phyloP scores from a whole-genome alignment of 1,140 invertebrate genomes.

The Leptopilina boulardi region DNA sequence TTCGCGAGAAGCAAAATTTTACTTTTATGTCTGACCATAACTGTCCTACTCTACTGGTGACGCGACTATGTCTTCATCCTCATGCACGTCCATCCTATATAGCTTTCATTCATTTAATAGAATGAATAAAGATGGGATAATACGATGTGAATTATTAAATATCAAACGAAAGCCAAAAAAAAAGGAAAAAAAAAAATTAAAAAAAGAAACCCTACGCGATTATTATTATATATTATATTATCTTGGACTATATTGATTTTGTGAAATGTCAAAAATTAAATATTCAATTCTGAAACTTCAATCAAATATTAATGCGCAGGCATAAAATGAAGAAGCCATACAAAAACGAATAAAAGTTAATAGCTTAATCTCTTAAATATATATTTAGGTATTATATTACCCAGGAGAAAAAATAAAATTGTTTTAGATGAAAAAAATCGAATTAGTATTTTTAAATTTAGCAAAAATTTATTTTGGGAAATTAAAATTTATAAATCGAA shows the following conservation, averaged over 20 bases:
- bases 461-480: too few relatives aligned
- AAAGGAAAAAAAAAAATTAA: too few relatives aligned
- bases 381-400: too few relatives aligned
- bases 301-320: neutral
- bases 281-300: neutral
- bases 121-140: neutral
- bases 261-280: neutral
- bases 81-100: neutral
- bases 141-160: neutral
- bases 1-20: neutral
- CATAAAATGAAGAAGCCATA: too few relatives aligned
- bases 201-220: neutral
- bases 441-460: too few relatives aligned
- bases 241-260: neutral
- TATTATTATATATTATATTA: too few relatives aligned
- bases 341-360: too few relatives aligned
- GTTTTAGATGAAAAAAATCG: too few relatives aligned
- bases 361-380: too few relatives aligned
- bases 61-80: neutral
- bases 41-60: constrained; percentile 21
- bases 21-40: constrained; percentile 22
- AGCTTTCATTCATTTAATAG: neutral
- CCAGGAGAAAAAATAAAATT: too few relatives aligned
- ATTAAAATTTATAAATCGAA: too few relatives aligned
- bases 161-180: neutral